Base-by-base conservation (phyloP, 1,140 invertebrate genomes). In the Nilaparvata lugens region DNA sequence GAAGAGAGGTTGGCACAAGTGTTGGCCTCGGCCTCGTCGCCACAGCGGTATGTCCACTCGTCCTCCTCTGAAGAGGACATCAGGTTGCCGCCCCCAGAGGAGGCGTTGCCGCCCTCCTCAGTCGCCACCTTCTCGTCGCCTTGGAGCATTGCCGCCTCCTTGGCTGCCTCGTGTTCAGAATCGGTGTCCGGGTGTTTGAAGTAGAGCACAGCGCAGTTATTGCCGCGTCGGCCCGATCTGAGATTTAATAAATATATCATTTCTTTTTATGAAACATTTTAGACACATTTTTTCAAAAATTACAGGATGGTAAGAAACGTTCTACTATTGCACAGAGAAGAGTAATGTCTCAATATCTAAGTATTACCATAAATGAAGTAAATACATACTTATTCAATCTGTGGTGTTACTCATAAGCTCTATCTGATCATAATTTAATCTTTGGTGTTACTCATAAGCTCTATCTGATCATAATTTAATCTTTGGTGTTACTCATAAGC, bases 131-230 rank as follows among this genome's bases (percentile, higher is more conserved):
- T 35, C 31, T 35, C 7, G 2, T 35, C 31, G 2, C 13, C n/a
- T n/a, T n/a, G 7, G 31, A 35, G 31, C 31, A n/a, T n/a, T n/a
- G 31, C 2, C 13, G 31, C 31, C 31, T 63, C 45, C 58, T 62
- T 52, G 64, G 66, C 64, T 66, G 66, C 43, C 63, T 75, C 63
- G 67, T 71, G 69, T 68, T 91, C 88, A 0, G 87, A 88, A 72
- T 91, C 88, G 2, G 88, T 91, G 69, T 93, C 89, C 69, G 82
- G 77, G 71, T 92, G 89, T 72, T 83, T 87, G 72, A 88, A 91
- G 72, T 91, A 91, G 71, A 87, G 91, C 55, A 84, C 88, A 60
- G 83, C 89, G 67, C 82, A 83, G 69, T 91, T 89, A 67, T 86
- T 87, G 13, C 85, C 87, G 69, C 85, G 87, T 62, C 87, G 75